Conservation (phyloP, 2,113 vertebrate species). For the Monopterus albus region DNA sequence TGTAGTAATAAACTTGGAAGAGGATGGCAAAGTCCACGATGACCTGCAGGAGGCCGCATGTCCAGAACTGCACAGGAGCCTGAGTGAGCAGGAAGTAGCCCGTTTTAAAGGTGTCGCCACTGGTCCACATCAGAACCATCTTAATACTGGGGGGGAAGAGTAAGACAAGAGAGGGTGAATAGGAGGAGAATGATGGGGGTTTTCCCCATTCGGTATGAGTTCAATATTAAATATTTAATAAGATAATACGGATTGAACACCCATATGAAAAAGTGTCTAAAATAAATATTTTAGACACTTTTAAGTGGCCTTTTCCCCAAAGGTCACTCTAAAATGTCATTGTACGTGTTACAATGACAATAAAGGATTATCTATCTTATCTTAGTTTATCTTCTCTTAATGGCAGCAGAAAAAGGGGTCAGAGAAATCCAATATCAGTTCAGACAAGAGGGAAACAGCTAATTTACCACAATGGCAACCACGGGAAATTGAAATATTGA, state of each 20-base stretch:
- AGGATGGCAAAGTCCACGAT: constrained; percentile 93
- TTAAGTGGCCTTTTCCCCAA: no score
- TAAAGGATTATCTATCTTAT: no score
- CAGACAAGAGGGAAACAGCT: constrained; percentile 1
- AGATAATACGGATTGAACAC: no score
- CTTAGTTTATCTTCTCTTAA: no score
- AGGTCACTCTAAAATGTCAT: no score
- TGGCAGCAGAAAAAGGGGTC: constrained; percentile 2
- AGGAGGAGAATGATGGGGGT: not conserved
- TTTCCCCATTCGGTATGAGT: no score
- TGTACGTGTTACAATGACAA: no score
- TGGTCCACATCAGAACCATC: constrained; percentile 99
- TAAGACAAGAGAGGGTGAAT: not conserved
- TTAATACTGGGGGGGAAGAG: constrained; percentile 85
- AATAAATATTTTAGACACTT: no score
- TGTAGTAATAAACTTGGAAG: constrained; percentile 92
- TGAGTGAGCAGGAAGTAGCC: constrained; percentile 94
- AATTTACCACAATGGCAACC: constrained; percentile 34
- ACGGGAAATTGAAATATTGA: constrained; percentile 46
- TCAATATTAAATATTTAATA: no score
- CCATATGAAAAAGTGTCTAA: no score
- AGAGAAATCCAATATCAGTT: constrained; percentile 10
- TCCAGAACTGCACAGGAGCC: constrained; percentile 95
- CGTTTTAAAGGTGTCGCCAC: constrained; percentile 97
- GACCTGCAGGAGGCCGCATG: constrained; percentile 94